phyloP scores from a whole-genome alignment of 1,140 invertebrate species.

The Nasonia giraulti region DNA sequence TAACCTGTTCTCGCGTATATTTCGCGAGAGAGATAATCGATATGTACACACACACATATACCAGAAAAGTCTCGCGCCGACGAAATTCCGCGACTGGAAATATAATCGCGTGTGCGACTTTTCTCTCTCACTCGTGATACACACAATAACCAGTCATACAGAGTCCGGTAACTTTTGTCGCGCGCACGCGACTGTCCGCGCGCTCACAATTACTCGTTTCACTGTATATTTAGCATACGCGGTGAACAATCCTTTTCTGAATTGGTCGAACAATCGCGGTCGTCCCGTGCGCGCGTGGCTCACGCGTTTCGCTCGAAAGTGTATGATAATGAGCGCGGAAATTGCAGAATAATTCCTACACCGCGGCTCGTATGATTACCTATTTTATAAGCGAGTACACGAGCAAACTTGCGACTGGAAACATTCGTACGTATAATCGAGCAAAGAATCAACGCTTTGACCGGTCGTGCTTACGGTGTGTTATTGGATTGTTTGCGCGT shows the following conservation, averaged over 20 bases:
- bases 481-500: too few relatives aligned
- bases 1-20: neutral
- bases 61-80: neutral
- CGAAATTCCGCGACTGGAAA: neutral
- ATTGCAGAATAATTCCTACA: slow-evolving; percentile 1
- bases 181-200: neutral
- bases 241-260: neutral
- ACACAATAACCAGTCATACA: neutral
- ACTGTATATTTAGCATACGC: slow-evolving; percentile 17
- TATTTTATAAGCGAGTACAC: neutral
- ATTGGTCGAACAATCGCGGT: neutral
- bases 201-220: neutral
- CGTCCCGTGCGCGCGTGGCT: neutral
- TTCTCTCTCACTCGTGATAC: neutral
- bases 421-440: too few relatives aligned
- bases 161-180: neutral
- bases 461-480: too few relatives aligned
- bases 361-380: neutral
- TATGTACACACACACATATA: neutral
- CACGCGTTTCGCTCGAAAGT: slow-evolving; percentile 8
- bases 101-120: slow-evolving; percentile 11
- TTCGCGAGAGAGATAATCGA: slow-evolving; percentile 1
- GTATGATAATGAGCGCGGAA: slow-evolving; percentile 31
- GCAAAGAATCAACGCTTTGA: too few relatives aligned
- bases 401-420: too few relatives aligned